Conservation (phyloP, 2,888 invertebrate species). For the Drosophila paracracens region DNA sequence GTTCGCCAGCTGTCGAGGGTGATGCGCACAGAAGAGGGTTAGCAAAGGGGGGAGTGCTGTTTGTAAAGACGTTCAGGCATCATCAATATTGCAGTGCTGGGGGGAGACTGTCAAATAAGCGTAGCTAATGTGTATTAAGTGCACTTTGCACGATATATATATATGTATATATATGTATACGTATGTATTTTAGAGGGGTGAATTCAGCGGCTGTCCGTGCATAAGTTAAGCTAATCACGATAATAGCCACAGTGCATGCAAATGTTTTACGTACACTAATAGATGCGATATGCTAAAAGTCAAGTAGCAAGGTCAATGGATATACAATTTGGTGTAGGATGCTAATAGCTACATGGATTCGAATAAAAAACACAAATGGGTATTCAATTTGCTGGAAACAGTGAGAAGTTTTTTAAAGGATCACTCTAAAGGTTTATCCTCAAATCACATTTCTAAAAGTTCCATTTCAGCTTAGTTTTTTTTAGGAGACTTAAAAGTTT, state of each 20-base stretch:
- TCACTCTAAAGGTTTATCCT: not conserved
- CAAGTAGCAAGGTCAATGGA: conserved; percentile 64
- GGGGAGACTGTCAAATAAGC: conserved; percentile 75
- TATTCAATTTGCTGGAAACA: not conserved
- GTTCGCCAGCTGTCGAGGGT: conserved; percentile 13
- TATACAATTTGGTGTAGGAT: conserved; percentile 1
- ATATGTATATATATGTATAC: not conserved
- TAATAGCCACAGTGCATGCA: conserved; percentile 74
- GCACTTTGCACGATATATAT: conserved; percentile 51
- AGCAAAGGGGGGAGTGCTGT: conserved; percentile 5
- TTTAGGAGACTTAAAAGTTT: too few relatives aligned
- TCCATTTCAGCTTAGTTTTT: not conserved
- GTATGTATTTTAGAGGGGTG: not conserved
- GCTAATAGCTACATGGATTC: not conserved
- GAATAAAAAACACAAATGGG: not conserved
- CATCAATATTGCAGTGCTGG: conserved; percentile 72
- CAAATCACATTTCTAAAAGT: not conserved
- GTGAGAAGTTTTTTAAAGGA: not conserved
- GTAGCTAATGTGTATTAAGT: conserved; percentile 79
- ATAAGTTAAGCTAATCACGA: conserved; percentile 62
- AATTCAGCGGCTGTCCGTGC: conserved; percentile 6
- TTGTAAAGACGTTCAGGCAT: conserved; percentile 53
- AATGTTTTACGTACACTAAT: conserved; percentile 57
- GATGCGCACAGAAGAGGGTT: conserved; percentile 21
- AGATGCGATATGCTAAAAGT: conserved; percentile 57